Base-by-base conservation (phyloP, 2,888 invertebrate genomes). In the Stramonita haemastoma region DNA sequence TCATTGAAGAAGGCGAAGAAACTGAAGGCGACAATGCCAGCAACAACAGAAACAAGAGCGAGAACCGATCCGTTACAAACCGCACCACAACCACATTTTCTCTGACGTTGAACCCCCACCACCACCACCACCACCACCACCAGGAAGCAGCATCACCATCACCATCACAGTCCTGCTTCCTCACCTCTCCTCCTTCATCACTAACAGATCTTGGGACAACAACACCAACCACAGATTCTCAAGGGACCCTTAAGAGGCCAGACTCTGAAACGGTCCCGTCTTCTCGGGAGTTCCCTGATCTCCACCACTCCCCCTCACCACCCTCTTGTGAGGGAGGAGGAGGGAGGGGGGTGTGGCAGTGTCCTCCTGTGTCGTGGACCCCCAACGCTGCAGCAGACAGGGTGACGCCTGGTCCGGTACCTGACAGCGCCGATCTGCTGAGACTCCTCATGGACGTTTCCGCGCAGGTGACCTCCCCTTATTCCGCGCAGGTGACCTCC, bases 361-460 rank as follows among this genome's bases (percentile, higher is more conserved):
- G 15, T 57, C 57, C 57, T 8, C 84, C 84, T 4, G 57, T 85
- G 26, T 8, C 32, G 22, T 86, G 86, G 86, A 22, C 34, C 13
- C 34, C 66, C 2, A 26, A n/a, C 6, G 66, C 0, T 32, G 86
- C 17, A 29, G 86, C 17, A 29, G 86, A 70, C 32, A 46, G 86
- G 86, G 34, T 70, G 29, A 13, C 29, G 6, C 29, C 60, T 1
- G 60, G 60, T 2, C n/a, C 29, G 2, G 73, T 87, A 4, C 87
- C 87, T 26, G 87, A 87, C 36, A 66, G 87, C 5, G 26, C 46
- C 73, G 46, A 34, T 15, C 73, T 87, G 15, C 26, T 87, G 70
- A 36, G 73, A 29, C 56, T 87, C 19, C 73, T 87, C 46, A 73
- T 87, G 70, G 87, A 87, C 2, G 87, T 87, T 46, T 70, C 46